Percentiles rank a stretch among this genome's conserved stretches.
Evolutionary conservation across 2,797 vertebrate species (phyloP).

Genomic region (Syngnathus rostellatus): DNA sequence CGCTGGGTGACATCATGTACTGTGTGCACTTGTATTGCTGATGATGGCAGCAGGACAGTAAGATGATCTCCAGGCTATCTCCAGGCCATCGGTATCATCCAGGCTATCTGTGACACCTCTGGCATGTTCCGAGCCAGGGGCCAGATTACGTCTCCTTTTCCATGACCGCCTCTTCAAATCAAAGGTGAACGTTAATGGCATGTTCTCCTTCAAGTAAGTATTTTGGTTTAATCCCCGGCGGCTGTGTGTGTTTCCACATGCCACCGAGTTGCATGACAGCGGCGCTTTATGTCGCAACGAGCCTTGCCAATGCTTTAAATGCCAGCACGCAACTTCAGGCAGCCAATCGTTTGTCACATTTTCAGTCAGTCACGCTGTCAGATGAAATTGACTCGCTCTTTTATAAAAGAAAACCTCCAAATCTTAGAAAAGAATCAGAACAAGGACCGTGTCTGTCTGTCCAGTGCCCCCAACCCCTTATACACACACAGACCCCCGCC

Average conservation of each 20-base stretch:
- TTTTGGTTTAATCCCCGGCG: conserved; percentile 39
- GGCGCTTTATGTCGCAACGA: conserved; percentile 26
- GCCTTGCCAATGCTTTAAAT: conserved; percentile 40
- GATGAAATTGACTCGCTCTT: conserved; percentile 45
- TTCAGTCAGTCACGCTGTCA: conserved; percentile 38
- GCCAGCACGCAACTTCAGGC: conserved; percentile 30
- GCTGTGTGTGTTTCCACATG: conserved; percentile 31
- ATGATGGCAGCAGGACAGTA: conserved; percentile 47
- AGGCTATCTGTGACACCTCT: conserved; percentile 58
- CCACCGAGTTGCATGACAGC: conserved; percentile 39
- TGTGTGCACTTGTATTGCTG: conserved; percentile 1
- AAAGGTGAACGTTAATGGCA: conserved; percentile 43
- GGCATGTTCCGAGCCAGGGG: conserved; percentile 54
- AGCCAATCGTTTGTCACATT: conserved; percentile 29
- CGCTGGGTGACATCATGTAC: not conserved
- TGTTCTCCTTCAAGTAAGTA: conserved; percentile 34
- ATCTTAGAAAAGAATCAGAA: conserved; percentile 64
- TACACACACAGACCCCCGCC: conserved; percentile 36
- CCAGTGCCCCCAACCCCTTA: conserved; percentile 13
- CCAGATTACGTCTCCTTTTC: conserved; percentile 47
- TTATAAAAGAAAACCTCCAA: conserved; percentile 53
- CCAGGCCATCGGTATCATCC: conserved; percentile 53
- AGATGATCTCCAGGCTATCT: conserved; percentile 57
- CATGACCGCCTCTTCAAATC: conserved; percentile 46
- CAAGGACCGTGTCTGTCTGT: conserved; percentile 72